Percentiles rank a stretch among this genome's conserved stretches.
Evolutionary conservation across 2,797 vertebrate species (phyloP).

Genomic region (Lutjanus argentimaculatus): DNA sequence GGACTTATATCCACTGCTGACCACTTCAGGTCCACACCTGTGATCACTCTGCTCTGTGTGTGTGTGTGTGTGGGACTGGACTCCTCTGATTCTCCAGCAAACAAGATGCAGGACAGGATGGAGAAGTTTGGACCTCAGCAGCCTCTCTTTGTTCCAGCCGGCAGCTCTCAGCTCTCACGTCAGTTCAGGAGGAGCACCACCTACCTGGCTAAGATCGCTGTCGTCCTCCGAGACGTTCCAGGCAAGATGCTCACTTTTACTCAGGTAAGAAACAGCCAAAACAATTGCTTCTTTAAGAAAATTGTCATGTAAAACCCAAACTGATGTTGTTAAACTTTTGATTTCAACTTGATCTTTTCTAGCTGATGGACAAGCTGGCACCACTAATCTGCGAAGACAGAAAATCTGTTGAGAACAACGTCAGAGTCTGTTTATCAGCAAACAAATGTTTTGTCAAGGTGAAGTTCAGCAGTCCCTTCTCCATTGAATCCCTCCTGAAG

Average conservation of each 20-base stretch:
- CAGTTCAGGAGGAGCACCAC: slow-evolving; percentile 57
- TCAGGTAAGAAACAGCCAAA: slow-evolving; percentile 60
- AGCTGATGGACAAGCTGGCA: slow-evolving; percentile 80
- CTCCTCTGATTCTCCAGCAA: slow-evolving; percentile 1
- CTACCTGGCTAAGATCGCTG: slow-evolving; percentile 79
- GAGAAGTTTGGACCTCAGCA: slow-evolving; percentile 27
- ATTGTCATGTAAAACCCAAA: background rate
- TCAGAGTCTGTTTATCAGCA: slow-evolving; percentile 83
- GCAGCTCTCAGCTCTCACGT: slow-evolving; percentile 11
- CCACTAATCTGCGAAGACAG: slow-evolving; percentile 64
- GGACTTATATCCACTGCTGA: slow-evolving; percentile 32
- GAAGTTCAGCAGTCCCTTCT: slow-evolving; percentile 83
- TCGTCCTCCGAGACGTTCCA: slow-evolving; percentile 76
- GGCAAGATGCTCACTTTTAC: slow-evolving; percentile 81
- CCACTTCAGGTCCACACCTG: background rate
- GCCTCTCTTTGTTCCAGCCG: background rate
- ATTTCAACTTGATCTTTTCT: slow-evolving; percentile 34
- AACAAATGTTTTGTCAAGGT: slow-evolving; percentile 85
- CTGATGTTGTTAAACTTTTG: background rate
- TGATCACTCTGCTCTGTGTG: background rate
- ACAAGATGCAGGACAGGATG: slow-evolving; percentile 32
- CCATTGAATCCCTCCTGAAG: slow-evolving; percentile 83
- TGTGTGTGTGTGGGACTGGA: background rate
- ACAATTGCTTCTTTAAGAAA: background rate
- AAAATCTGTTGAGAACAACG: slow-evolving; percentile 76